Conservation (phyloP, 2,888 invertebrate genomes). For the Nysson spinosus region DNA sequence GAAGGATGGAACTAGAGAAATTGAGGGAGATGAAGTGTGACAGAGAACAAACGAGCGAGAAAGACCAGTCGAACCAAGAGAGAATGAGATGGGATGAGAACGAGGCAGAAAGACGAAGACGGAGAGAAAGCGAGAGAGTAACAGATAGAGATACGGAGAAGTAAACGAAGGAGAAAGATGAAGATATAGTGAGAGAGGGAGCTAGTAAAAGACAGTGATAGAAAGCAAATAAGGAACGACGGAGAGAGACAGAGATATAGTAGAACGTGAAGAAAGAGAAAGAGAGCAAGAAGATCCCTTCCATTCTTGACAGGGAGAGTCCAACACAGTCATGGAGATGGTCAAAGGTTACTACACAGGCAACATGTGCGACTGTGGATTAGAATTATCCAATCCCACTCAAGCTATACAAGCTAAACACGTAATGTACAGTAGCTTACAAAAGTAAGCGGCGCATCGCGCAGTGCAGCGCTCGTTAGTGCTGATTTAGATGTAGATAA, state of each 20-base stretch:
- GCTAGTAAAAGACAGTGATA: constrained; percentile 11
- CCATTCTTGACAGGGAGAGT: constrained; percentile 42
- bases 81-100: constrained; percentile 1
- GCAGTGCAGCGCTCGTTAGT: background rate
- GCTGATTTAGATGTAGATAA: background rate
- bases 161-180: constrained; percentile 5
- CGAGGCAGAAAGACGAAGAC: constrained; percentile 22
- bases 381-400: constrained; percentile 68
- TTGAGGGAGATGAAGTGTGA: constrained; percentile 11
- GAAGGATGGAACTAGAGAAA: constrained; percentile 14
- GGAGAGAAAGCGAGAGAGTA: constrained; percentile 4
- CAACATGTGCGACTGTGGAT: constrained; percentile 61
- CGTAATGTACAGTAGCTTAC: constrained; percentile 54
- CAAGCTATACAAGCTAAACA: constrained; percentile 48
- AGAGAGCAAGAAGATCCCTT: constrained; percentile 36
- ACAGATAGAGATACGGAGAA: too few relatives aligned
- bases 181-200: background rate
- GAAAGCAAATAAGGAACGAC: constrained; percentile 7
- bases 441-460: constrained; percentile 44
- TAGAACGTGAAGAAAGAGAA: background rate
- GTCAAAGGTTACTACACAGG: constrained; percentile 65
- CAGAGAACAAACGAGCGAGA: background rate
- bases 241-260: constrained; percentile 7
- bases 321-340: constrained; percentile 57
- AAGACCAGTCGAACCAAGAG: too few relatives aligned